Evolutionary conservation across 2,797 vertebrate species (phyloP).

Genomic region (Falco novaeseelandiae): DNA sequence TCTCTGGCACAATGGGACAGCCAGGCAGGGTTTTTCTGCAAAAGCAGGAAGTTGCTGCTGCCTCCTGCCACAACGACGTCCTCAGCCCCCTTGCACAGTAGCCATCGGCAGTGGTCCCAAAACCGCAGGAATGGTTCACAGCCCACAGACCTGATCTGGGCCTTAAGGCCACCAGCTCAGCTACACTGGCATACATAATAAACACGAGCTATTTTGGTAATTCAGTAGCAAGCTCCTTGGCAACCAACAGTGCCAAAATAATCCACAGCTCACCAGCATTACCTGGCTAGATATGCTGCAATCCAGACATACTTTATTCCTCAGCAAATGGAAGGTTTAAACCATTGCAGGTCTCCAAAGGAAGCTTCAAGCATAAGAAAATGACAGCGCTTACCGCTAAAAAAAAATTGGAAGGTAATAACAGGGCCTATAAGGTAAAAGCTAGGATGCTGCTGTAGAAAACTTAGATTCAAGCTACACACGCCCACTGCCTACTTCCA

Average conservation of each 20-base stretch:
- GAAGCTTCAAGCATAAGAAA: neutral
- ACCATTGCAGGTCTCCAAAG: neutral
- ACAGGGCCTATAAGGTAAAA: neutral
- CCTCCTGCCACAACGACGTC: accelerated
- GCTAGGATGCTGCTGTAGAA: neutral
- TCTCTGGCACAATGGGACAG: accelerated
- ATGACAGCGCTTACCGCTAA: neutral
- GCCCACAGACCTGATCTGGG: neutral
- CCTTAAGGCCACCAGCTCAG: neutral
- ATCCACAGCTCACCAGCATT: neutral
- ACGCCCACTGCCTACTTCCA: neutral
- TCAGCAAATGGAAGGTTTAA: neutral
- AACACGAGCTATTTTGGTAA: neutral
- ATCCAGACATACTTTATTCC: neutral
- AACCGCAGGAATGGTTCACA: neutral
- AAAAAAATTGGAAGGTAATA: neutral
- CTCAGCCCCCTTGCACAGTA: neutral
- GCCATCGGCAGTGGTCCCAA: neutral
- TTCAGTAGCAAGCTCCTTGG: neutral
- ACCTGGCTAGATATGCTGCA: neutral
- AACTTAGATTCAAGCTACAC: neutral
- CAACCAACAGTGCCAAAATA: neutral
- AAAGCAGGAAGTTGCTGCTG: neutral
- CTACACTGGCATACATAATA: neutral
- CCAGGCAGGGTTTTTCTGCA: neutral